A percentile compares a stretch with the other conserved stretches of the same genome.
Evolutionary conservation across 2,888 invertebrate species (phyloP).

Genomic region (Drosophila infuscata): DNA sequence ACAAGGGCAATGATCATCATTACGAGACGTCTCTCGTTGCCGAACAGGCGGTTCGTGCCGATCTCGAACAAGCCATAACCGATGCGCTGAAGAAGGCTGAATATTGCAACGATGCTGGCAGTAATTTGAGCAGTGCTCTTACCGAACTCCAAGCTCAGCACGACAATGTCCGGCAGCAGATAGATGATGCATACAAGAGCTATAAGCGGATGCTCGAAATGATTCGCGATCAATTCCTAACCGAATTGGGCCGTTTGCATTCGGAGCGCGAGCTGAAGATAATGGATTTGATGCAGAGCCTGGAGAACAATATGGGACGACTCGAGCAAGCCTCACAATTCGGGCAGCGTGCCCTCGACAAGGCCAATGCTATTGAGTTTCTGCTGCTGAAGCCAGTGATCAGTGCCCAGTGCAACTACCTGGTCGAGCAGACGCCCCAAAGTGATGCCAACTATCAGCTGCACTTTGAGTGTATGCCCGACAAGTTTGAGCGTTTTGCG

Average conservation of each 20-base stretch:
- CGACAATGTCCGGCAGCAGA: constrained; percentile 93
- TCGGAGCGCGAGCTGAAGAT: constrained; percentile 94
- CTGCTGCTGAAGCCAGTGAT: constrained; percentile 93
- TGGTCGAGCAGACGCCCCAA: constrained; percentile 93
- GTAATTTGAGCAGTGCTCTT: constrained; percentile 91
- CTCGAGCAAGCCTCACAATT: constrained; percentile 95
- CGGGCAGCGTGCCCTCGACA: constrained; percentile 91
- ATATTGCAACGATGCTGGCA: constrained; percentile 91
- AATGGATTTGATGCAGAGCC: constrained; percentile 94
- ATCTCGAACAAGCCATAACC: constrained; percentile 90
- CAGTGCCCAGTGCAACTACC: constrained; percentile 90
- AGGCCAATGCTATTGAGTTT: constrained; percentile 94
- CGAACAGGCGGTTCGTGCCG: constrained; percentile 91
- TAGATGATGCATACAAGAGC: constrained; percentile 92
- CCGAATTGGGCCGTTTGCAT: constrained; percentile 91
- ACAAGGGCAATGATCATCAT: constrained; percentile 93
- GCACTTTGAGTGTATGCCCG: constrained; percentile 92
- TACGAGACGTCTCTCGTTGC: constrained; percentile 93
- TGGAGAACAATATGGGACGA: constrained; percentile 93
- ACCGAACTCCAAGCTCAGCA: constrained; percentile 95
- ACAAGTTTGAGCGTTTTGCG: constrained; percentile 91
- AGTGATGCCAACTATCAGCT: constrained; percentile 92
- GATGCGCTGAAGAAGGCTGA: constrained; percentile 90
- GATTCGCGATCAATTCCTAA: constrained; percentile 91
- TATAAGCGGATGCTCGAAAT: constrained; percentile 93